Base-by-base conservation (phyloP, 2,113 vertebrate genomes). In the Eudyptes chrysolophus region DNA sequence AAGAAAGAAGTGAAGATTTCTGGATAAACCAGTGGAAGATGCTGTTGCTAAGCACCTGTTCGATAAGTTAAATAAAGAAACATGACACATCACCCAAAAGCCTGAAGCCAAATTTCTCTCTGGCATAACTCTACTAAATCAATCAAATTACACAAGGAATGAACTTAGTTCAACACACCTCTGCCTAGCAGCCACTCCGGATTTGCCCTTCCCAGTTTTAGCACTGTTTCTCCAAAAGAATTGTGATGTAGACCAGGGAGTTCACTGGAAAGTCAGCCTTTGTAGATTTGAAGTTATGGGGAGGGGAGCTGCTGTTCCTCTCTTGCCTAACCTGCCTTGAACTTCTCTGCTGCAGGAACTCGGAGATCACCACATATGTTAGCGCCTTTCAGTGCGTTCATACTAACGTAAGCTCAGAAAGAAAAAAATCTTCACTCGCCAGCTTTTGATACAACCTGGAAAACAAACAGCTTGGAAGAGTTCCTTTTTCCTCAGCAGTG, bases 41-140 rank as follows among this genome's bases (percentile, higher is more conserved):
- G 96, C 81, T 90, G 87, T 92, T 94, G 91, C 89, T 94, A 91
- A 85, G 92, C 96, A 96, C 97, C 92, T 97, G 94, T 88, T 97
- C 2, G 3, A 51, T 76, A 95, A 83, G 75, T 48, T 88, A 76
- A 95, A 70, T 91, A 94, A 92, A 86, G 68, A 85, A 95, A 85
- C 74, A 79, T 18, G 74, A 96, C 81, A 91, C 81, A 79, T 48
- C 40, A 25, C 68, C 62, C 68, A 6, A 90, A 83, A 94, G 52
- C 80, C 69, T 7, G 48, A 64, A 94, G 87, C 89, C 87, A 85
- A 64, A 88, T 70, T 94, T 95, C 87, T 74, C 66, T 83, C 81
- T 66, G 61, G 81, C 66, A 25, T 58, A 70, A 89, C 22, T 84
- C 66, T 91, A 85, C 62, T 87, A 79, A 92, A 95, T 96, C 93